Evolutionary conservation across 2,113 vertebrate species (phyloP), one percentile per base, ranked within the genome.

Genomic region (Anhinga anhinga): DNA sequence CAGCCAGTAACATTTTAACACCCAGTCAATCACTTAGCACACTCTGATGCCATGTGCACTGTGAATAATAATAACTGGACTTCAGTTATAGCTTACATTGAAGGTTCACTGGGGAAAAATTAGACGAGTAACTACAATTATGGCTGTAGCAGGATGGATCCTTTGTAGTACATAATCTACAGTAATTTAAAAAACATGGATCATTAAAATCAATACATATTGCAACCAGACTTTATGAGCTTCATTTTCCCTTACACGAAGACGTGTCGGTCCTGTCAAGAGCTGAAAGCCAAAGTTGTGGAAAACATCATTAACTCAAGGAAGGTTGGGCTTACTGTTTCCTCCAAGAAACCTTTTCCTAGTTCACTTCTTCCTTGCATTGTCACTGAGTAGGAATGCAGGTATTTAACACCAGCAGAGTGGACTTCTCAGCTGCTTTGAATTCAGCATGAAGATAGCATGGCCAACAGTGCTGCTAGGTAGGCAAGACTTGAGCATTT

Each of bases 131-230:
- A 27, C 67, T 89, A 25, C 79, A 90, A 16, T 82, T 96, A 67
- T n/a, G 56, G 47, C 80, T 88, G 44, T 44, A 63, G 86, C 27
- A 83, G 71, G 76, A 70, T 40, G 72, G 15, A 30, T 92, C 6
- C 82, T 92, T 88, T 83, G 65, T 63, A 93, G 88, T 71, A 62
- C 40, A 47, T 90, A 67, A 84, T 61, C 73, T 52, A 52, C 47
- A 52, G 76, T 72, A 47, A 92, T 92, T 77, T 93, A 40, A 83
- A 88, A 77, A 81, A 23, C 4, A 1, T 67, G 61, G 69, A 81
- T 93, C 66, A 83, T 81, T 94, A 92, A 86, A 86, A 92, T 93
- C 95, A 93, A 78, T 93, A 63, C 15, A 5, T 74, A 27, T 40
- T 96, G 71, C 90, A 93, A 3, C 29, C 72, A 94, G 92, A 50